Conservation (phyloP, 1,140 invertebrate genomes). For the Panagrolaimus sp. region DNA sequence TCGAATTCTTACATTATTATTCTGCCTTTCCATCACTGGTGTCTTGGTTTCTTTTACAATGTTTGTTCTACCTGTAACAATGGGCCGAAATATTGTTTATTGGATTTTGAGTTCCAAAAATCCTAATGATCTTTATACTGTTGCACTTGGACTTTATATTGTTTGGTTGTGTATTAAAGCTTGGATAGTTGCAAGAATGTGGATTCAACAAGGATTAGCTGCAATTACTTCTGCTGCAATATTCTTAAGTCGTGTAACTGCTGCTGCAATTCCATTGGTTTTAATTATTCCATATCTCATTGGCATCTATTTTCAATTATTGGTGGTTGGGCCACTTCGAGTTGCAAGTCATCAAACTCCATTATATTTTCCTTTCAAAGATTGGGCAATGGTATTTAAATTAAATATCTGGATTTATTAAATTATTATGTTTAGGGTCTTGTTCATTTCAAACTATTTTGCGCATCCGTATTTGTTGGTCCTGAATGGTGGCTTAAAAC, state of each 20-base stretch:
- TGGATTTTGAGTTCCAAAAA: conserved; percentile 36
- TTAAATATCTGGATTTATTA: too few species aligned
- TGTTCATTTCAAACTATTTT: conserved; percentile 94
- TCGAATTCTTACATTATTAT: conserved; percentile 71
- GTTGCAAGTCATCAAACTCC: conserved; percentile 87
- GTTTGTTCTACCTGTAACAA: conserved; percentile 71
- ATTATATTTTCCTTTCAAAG: conserved; percentile 73
- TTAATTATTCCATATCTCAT: conserved; percentile 86
- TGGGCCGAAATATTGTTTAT: conserved; percentile 46
- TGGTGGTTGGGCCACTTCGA: conserved; percentile 83
- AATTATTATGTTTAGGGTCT: too few species aligned
- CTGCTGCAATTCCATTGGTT: conserved; percentile 71
- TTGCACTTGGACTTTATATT: conserved; percentile 83
- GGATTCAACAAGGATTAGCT: conserved; percentile 78
- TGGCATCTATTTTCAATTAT: conserved; percentile 69
- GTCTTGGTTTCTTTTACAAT: conserved; percentile 75
- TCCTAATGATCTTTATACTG: conserved; percentile 84
- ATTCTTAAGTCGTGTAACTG: conserved; percentile 65
- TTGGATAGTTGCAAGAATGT: conserved; percentile 73
- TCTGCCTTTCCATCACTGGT: conserved; percentile 76
- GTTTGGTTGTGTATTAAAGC: conserved; percentile 80
- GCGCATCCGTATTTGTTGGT: conserved; percentile 90
- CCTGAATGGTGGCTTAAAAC: conserved; percentile 86
- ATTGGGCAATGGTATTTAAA: conserved; percentile 55
- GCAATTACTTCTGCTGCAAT: conserved; percentile 39